phyloP scores from a whole-genome alignment of 2,888 invertebrate genomes.

The Deilephila elpenor region DNA sequence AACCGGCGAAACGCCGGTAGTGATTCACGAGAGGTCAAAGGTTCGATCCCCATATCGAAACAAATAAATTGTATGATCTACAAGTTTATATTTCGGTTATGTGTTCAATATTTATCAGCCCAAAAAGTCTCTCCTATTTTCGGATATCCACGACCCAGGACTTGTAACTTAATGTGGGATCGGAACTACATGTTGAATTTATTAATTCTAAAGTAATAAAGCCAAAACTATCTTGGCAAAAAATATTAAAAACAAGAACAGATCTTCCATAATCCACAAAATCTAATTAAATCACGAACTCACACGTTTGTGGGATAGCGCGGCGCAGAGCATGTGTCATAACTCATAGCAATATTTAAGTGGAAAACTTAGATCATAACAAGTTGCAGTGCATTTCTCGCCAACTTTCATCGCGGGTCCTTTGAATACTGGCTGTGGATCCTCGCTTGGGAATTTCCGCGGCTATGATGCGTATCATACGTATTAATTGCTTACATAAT shows the following conservation, averaged over 20 bases:
- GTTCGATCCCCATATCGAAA: no score
- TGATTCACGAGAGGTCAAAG: no score
- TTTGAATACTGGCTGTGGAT: background rate
- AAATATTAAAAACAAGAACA: background rate
- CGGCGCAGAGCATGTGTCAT: background rate
- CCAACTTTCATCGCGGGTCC: constrained; percentile 19
- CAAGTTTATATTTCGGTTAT: no score
- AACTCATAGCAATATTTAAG: constrained; percentile 28
- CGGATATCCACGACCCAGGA: no score
- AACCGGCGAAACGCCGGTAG: no score
- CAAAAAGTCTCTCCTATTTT: no score
- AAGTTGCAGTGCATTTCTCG: constrained; percentile 40
- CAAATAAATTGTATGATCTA: no score
- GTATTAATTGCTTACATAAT: background rate
- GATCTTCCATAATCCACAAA: background rate
- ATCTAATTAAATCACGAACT: background rate
- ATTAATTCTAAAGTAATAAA: background rate
- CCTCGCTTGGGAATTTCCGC: background rate
- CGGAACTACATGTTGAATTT: no score
- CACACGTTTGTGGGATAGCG: background rate
- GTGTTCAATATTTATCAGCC: no score
- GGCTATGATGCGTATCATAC: background rate
- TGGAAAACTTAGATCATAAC: constrained; percentile 38
- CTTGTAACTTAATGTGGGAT: no score
- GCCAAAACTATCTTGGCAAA: no score